Percentiles rank a stretch among this genome's conserved stretches.
Conservation (phyloP, 2,797 vertebrate genomes). For the Pangasius krempfi region DNA sequence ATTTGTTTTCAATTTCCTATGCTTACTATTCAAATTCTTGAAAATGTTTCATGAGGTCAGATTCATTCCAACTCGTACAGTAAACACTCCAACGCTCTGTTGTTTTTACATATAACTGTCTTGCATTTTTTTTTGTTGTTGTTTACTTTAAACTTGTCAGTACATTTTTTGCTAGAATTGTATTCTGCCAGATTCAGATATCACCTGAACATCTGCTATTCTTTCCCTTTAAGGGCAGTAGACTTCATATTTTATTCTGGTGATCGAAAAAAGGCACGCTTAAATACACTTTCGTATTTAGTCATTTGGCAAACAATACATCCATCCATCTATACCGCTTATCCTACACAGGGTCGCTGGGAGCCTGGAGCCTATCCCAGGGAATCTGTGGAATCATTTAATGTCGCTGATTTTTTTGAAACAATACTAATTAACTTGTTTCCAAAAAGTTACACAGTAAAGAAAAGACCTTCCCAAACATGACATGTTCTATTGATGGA, state of each 20-base stretch:
- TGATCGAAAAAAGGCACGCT: not conserved
- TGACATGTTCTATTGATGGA: not conserved
- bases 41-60: not conserved
- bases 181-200: not conserved
- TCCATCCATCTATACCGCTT: too few species aligned
- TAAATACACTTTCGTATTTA: not conserved
- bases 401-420: not conserved
- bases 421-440: not conserved
- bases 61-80: not conserved
- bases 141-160: not conserved
- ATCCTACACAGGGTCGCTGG: too few species aligned
- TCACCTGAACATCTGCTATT: not conserved
- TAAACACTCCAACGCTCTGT: too few species aligned
- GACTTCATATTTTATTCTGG: not conserved
- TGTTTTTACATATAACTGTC: not conserved
- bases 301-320: not conserved
- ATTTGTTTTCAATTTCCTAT: not conserved
- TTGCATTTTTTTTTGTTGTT: too few species aligned
- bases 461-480: not conserved
- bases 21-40: not conserved
- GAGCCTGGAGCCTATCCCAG: too few species aligned
- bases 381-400: too few species aligned
- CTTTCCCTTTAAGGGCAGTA: too few species aligned
- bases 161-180: not conserved
- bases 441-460: not conserved